Evolutionary conservation across 2,888 invertebrate species (phyloP), one percentile per base, ranked within the genome.

Genomic region (Tetramorium bicarinatum): DNA sequence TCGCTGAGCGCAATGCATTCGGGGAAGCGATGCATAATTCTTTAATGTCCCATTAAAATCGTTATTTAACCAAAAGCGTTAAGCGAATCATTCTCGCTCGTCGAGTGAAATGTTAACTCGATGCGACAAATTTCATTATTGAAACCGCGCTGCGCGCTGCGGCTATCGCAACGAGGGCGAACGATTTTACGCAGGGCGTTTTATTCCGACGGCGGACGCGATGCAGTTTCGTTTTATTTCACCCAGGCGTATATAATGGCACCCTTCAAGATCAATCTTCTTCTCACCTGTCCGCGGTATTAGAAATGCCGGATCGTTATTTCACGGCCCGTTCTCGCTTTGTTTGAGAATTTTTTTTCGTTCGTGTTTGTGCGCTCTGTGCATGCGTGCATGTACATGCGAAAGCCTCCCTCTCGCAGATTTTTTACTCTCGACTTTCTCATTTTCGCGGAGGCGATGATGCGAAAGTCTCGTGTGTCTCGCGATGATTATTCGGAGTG

Each of bases 401-500:
- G 29, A 11, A 4, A 47, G 56, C 18, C 59, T 56, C 61, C 62
- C 84, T 75, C 49, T 80, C 74, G 52, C 67, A 83, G 69, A 21
- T 64, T 77, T 34, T 29, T 74, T 71, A 62, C 61, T 83, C 80
- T 64, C 44, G 67, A 54, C 64, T 75, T 82, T 75, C 85, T 91
- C 86, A 89, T 90, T 88, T 88, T 87, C 85, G 84, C 83, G 87
- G 89, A 91, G 87, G 91, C 92, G 90, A 91, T 91, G 92, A 91
- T 85, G 91, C 91, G 90, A 86, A 80, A 54, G 75, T 25, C 86
- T 76, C 85, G 83, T 85, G 47, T 64, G 83, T 88, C 87, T 90
- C 86, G 88, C 90, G 89, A 93, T 93, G 93, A 93, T 93, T 93
- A 94, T 93, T 93, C 91, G 89, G 92, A 93, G 93, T 93, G 93